Evolutionary conservation across 2,888 invertebrate species (phyloP).

Genomic region (Yponomeuta malinellus): DNA sequence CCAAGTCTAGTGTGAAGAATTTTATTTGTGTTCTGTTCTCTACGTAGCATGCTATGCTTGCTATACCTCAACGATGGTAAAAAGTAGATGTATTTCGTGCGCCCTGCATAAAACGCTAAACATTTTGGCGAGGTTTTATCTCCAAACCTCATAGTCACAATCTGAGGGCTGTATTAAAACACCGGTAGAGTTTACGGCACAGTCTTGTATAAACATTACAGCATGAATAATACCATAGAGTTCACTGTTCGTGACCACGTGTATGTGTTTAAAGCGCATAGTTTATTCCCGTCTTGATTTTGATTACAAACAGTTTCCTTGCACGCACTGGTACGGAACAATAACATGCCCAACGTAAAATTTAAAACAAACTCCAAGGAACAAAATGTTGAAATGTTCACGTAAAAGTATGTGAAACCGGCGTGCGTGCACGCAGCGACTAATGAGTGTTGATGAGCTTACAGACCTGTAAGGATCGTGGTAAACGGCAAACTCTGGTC

Average conservation of each 20-base stretch:
- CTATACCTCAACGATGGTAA: too few relatives aligned
- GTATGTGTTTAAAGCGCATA: background rate
- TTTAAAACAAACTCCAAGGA: slow-evolving; percentile 15
- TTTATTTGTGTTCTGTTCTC: background rate
- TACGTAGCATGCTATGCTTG: too few relatives aligned
- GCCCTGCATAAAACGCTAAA: too few relatives aligned
- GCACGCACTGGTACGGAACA: slow-evolving; percentile 53
- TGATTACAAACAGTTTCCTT: slow-evolving; percentile 46
- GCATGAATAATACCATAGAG: slow-evolving; percentile 8
- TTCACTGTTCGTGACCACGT: slow-evolving; percentile 12
- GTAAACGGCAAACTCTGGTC: too few relatives aligned
- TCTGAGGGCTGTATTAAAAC: background rate
- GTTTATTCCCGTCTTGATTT: slow-evolving; percentile 25
- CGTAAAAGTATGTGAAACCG: too few relatives aligned
- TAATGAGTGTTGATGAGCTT: too few relatives aligned
- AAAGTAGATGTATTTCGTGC: too few relatives aligned
- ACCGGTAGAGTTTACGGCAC: background rate
- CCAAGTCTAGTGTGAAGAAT: background rate
- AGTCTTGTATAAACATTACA: background rate
- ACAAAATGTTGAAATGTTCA: background rate
- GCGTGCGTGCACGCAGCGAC: too few relatives aligned
- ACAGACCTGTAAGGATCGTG: too few relatives aligned
- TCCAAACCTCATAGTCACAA: background rate
- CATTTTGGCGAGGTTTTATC: background rate
- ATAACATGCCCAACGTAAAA: slow-evolving; percentile 30